These are phyloP conservation scores for Diadumene lineata DNA, from an alignment of 92 coral and sea anemone species.

Conservation along the genomic window DNA sequence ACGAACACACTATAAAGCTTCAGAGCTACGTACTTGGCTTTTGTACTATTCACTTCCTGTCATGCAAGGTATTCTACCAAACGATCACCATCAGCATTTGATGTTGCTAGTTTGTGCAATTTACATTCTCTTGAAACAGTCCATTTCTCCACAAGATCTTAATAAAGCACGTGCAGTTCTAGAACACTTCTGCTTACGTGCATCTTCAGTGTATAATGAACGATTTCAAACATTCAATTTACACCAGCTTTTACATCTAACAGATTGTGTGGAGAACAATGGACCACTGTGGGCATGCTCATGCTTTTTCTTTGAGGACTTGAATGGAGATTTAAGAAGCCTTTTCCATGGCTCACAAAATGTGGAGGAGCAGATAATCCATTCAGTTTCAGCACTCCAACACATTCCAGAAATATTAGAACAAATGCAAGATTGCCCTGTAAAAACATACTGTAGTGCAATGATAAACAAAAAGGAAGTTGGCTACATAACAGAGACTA, in stretches of 20 bases:
- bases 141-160: conserved; percentile 42
- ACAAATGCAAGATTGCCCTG: neutral
- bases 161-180: conserved; percentile 44
- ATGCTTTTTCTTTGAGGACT: conserved; percentile 63
- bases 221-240: conserved; percentile 58
- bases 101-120: conserved; percentile 54
- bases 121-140: conserved; percentile 56
- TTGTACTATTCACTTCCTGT: conserved; percentile 64
- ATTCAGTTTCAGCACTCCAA: conserved; percentile 45
- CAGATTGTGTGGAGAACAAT: conserved; percentile 50
- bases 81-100: conserved; percentile 58
- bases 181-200: conserved; percentile 56
- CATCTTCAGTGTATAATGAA: conserved; percentile 50
- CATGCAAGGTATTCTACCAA: conserved; percentile 64
- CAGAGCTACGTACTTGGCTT: conserved; percentile 62
- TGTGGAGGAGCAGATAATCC: conserved; percentile 47
- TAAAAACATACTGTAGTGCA: neutral
- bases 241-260: conserved; percentile 53
- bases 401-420: conserved; percentile 49
- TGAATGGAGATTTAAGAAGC: conserved; percentile 49
- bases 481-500: neutral
- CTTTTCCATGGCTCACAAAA: conserved; percentile 69
- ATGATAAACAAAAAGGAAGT: conserved; percentile 2
- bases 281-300: conserved; percentile 70
- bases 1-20: conserved; percentile 62